Percentiles rank a stretch among this genome's conserved stretches.
phyloP scores from a whole-genome alignment of 1,140 invertebrate species.

The Drosophila burlai region DNA sequence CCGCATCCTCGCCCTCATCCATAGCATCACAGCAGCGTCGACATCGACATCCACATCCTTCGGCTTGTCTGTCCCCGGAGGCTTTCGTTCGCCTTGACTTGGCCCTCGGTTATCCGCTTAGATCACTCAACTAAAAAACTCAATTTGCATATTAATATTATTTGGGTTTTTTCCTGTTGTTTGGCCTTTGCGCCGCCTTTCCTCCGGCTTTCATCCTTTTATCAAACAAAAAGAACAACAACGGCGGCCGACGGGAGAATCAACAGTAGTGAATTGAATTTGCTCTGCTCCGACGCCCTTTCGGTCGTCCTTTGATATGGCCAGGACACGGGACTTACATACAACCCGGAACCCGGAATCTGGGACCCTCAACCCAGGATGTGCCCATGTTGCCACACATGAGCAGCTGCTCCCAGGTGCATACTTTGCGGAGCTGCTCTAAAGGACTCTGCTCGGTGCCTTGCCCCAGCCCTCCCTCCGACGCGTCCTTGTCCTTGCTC shows the following conservation, averaged over 20 bases:
- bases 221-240: constrained; percentile 69
- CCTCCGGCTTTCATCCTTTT: constrained; percentile 61
- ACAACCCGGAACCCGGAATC: constrained; percentile 7
- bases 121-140: constrained; percentile 85
- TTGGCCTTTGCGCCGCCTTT: constrained; percentile 43
- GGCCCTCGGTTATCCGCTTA: constrained; percentile 79
- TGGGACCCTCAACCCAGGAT: not conserved
- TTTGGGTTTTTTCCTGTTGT: constrained; percentile 67
- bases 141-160: constrained; percentile 85
- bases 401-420: constrained; percentile 57
- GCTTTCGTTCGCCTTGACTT: constrained; percentile 43
- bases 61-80: constrained; percentile 38
- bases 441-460: constrained; percentile 21
- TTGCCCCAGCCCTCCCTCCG: not conserved
- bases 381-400: constrained; percentile 17
- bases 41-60: constrained; percentile 19
- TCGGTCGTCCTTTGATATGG: constrained; percentile 72
- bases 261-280: constrained; percentile 82
- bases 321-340: constrained; percentile 6
- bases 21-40: not conserved
- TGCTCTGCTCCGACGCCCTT: constrained; percentile 78
- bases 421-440: constrained; percentile 46
- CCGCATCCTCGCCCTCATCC: not conserved
- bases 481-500: constrained; percentile 17
- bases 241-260: constrained; percentile 42